Percentiles rank a stretch among this genome's conserved stretches.
phyloP scores from a whole-genome alignment of 2,888 invertebrate species.

The Dysmachus trigonus region DNA sequence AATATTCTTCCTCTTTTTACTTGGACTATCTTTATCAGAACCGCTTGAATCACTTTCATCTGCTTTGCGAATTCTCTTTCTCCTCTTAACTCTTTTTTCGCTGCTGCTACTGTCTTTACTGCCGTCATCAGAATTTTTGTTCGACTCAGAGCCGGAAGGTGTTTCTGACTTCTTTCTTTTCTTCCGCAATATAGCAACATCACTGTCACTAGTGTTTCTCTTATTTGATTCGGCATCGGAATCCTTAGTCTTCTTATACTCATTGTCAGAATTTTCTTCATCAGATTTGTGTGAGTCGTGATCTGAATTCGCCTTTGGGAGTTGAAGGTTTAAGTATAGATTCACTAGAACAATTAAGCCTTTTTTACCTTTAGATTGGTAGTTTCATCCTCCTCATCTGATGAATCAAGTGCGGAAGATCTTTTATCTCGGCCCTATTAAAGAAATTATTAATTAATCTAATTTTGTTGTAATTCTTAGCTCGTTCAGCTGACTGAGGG shows the following conservation, averaged over 20 bases:
- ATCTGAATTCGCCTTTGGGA: background rate
- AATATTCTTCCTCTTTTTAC: conserved; percentile 69
- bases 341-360: background rate
- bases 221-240: background rate
- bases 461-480: background rate
- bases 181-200: background rate
- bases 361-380: background rate
- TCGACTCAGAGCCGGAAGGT: background rate
- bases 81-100: conserved; percentile 40
- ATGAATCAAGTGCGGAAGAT: background rate
- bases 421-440: background rate
- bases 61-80: conserved; percentile 17
- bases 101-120: conserved; percentile 45
- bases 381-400: background rate
- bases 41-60: conserved; percentile 57
- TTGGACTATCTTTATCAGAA: conserved; percentile 59
- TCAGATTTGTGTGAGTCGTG: background rate
- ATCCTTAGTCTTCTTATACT: background rate
- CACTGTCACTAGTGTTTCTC: background rate
- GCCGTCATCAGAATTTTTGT: conserved; percentile 42
- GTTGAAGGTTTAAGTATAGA: background rate
- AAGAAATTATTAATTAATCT: background rate
- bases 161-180: conserved; percentile 28
- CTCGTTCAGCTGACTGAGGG: background rate
- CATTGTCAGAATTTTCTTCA: background rate